These are phyloP conservation scores for Mico argentatus DNA, from an alignment of 2,797 vertebrate genomes.

Conservation along the genomic window DNA sequence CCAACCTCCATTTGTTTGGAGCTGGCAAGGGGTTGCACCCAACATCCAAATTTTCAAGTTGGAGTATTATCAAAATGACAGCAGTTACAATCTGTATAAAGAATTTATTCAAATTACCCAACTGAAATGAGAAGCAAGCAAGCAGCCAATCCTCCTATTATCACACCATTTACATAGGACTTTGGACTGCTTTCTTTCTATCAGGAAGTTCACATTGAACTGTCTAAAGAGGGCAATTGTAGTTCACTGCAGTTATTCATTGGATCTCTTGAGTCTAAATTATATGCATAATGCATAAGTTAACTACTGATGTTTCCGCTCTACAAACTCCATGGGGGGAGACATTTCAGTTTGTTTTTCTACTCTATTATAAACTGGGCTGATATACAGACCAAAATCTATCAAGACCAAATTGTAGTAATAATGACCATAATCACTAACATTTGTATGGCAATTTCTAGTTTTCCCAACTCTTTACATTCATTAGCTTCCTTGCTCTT, in stretches of 20 bases:
- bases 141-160: conserved; percentile 62
- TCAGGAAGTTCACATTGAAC: conserved; percentile 58
- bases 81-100: conserved; percentile 72
- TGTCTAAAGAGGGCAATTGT: conserved; percentile 59
- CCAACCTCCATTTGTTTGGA: conserved; percentile 62
- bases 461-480: not conserved
- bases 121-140: conserved; percentile 67
- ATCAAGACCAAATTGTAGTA: conserved; percentile 58
- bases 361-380: conserved; percentile 55
- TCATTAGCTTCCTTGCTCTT: not conserved
- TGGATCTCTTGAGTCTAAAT: conserved; percentile 61
- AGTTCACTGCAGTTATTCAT: not conserved
- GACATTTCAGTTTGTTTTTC: conserved; percentile 66
- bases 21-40: conserved; percentile 54
- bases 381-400: conserved; percentile 42
- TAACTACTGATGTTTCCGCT: conserved; percentile 61
- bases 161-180: conserved; percentile 52
- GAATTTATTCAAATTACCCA: conserved; percentile 72
- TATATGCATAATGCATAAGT: conserved; percentile 66
- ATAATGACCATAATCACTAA: conserved; percentile 62
- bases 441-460: conserved; percentile 54
- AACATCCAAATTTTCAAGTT: conserved; percentile 70
- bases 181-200: conserved; percentile 52
- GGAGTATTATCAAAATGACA: conserved; percentile 74
- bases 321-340: conserved; percentile 24